phyloP scores from a whole-genome alignment of 2,888 invertebrate species.

The Griposia aprilina region DNA sequence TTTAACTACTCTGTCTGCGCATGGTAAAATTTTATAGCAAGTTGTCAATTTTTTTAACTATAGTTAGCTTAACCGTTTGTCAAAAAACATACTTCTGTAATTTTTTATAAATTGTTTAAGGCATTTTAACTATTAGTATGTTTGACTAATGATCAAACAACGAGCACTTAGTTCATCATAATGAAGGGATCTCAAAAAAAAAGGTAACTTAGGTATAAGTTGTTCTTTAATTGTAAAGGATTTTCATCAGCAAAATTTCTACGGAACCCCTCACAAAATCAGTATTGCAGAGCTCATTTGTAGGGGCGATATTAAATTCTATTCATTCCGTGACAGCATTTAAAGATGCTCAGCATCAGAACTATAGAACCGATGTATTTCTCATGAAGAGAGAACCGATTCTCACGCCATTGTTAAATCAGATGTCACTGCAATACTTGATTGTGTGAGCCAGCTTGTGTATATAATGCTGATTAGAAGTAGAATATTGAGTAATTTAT shows the following conservation, averaged over 20 bases:
- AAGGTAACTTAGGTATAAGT: no score
- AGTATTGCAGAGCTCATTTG: slow-evolving; percentile 54
- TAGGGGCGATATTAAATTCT: slow-evolving; percentile 59
- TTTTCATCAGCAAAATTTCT: neutral
- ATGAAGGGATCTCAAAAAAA: neutral
- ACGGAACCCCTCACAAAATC: slow-evolving; percentile 39
- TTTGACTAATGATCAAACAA: no score
- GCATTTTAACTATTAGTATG: no score
- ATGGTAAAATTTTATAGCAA: no score
- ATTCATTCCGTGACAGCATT: slow-evolving; percentile 57
- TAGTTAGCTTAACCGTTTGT: no score
- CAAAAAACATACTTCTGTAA: no score
- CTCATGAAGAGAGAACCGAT: slow-evolving; percentile 66
- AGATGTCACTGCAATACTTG: slow-evolving; percentile 65
- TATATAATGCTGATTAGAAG: slow-evolving; percentile 19
- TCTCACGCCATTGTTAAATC: slow-evolving; percentile 66
- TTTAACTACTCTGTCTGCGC: no score
- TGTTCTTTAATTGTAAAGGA: neutral
- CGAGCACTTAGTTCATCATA: neutral
- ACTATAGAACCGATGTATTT: slow-evolving; percentile 46
- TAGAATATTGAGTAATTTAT: no score
- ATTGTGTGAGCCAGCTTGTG: slow-evolving; percentile 50
- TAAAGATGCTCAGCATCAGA: slow-evolving; percentile 51
- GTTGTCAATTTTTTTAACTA: no score
- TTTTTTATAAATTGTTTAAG: no score